phyloP scores from a whole-genome alignment of 2,797 vertebrate species.

The Micrastur ruficollis region DNA sequence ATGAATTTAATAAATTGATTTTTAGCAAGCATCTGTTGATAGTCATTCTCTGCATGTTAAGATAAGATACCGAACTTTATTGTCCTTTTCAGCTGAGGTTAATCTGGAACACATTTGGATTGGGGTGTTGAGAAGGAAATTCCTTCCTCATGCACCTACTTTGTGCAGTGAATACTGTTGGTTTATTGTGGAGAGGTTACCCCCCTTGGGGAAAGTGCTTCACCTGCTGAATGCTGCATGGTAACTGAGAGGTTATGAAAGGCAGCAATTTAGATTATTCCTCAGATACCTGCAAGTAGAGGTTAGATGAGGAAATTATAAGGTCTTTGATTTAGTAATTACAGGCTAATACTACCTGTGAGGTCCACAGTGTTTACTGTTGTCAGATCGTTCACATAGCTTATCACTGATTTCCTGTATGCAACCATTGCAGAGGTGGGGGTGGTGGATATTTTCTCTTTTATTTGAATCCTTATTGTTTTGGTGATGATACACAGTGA shows the following conservation, averaged over 20 bases:
- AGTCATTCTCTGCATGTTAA: background rate
- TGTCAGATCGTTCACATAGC: background rate
- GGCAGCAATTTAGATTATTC: background rate
- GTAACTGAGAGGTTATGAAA: background rate
- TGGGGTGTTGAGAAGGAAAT: background rate
- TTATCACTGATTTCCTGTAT: background rate
- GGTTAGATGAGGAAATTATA: background rate
- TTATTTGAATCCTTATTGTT: background rate
- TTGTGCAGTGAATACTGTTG: background rate
- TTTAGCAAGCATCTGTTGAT: background rate
- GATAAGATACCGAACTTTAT: background rate
- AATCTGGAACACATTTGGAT: background rate
- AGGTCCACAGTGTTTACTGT: background rate
- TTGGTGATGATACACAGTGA: background rate
- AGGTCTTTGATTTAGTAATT: background rate
- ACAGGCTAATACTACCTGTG: background rate
- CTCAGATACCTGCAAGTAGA: background rate
- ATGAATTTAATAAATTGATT: background rate
- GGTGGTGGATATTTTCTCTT: background rate
- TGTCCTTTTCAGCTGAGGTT: background rate
- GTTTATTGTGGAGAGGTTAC: background rate
- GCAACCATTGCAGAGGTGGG: accelerated
- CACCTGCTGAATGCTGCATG: background rate
- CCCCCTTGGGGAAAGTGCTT: background rate
- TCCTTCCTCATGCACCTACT: accelerated